Conservation (phyloP, 2,113 vertebrate genomes). For the Geococcyx californianus region DNA sequence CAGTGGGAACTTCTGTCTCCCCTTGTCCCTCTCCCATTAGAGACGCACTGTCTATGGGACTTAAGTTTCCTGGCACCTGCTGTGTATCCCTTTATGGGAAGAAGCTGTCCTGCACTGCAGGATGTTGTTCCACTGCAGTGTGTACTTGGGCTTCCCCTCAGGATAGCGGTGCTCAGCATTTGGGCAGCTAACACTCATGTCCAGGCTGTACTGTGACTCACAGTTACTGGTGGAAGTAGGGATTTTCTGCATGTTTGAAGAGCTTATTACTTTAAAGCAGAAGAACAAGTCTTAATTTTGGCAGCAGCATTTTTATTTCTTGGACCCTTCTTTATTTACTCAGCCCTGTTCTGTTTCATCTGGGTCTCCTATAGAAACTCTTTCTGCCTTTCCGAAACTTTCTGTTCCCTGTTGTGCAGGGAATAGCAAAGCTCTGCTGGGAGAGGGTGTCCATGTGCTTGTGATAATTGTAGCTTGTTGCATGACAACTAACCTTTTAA, state of each 20-base stretch:
- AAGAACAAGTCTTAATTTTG: background rate
- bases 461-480: slow-evolving; percentile 46
- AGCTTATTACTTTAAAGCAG: background rate
- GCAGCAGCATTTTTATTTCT: background rate
- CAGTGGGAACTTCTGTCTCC: background rate
- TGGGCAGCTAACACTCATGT: background rate
- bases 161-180: background rate
- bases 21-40: background rate
- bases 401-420: slow-evolving; percentile 5
- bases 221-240: background rate
- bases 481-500: slow-evolving; percentile 63
- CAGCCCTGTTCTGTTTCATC: background rate
- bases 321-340: background rate
- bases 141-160: background rate
- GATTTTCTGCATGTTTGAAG: background rate
- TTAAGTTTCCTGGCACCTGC: background rate
- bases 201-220: background rate
- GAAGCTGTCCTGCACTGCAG: background rate
- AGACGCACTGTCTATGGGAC: background rate
- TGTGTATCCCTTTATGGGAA: background rate
- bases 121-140: background rate
- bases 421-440: slow-evolving; percentile 9
- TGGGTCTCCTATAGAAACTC: slow-evolving; percentile 3
- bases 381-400: slow-evolving; percentile 41
- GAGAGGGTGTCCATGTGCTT: background rate